Conservation (phyloP, 2,797 vertebrate species). For the Mycteria americana region DNA sequence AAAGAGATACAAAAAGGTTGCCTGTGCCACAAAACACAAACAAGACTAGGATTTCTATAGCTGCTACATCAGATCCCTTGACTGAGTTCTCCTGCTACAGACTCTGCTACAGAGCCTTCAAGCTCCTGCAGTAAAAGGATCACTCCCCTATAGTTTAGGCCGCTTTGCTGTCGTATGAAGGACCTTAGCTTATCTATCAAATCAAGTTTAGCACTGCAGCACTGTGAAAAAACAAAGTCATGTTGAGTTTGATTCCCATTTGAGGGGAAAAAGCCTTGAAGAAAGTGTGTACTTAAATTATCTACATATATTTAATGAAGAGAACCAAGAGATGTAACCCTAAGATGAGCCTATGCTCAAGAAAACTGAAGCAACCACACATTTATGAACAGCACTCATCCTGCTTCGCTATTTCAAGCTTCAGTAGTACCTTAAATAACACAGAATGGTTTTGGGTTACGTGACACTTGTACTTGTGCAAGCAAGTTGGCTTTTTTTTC, state of each 20-base stretch:
- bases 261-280: not conserved
- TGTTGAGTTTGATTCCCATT: not conserved
- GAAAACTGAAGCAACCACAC: not conserved
- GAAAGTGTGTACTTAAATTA: not conserved
- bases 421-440: not conserved
- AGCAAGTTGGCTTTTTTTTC: not conserved
- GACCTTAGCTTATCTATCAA: not conserved
- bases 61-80: not conserved
- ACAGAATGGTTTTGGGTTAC: not conserved
- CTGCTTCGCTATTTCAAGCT: not conserved
- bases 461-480: not conserved
- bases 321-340: not conserved
- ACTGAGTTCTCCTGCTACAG: not conserved
- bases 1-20: not conserved
- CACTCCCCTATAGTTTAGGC: not conserved
- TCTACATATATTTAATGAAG: not conserved
- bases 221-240: not conserved
- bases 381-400: not conserved
- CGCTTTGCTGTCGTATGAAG: not conserved
- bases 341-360: not conserved
- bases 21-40: not conserved
- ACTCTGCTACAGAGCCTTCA: not conserved
- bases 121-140: not conserved
- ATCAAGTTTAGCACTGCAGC: not conserved
- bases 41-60: not conserved